A percentile compares a stretch with the other conserved stretches of the same genome.
These are phyloP conservation scores for Drosophila cognata DNA, from an alignment of 2,888 invertebrate genomes.

Conservation along the genomic window DNA sequence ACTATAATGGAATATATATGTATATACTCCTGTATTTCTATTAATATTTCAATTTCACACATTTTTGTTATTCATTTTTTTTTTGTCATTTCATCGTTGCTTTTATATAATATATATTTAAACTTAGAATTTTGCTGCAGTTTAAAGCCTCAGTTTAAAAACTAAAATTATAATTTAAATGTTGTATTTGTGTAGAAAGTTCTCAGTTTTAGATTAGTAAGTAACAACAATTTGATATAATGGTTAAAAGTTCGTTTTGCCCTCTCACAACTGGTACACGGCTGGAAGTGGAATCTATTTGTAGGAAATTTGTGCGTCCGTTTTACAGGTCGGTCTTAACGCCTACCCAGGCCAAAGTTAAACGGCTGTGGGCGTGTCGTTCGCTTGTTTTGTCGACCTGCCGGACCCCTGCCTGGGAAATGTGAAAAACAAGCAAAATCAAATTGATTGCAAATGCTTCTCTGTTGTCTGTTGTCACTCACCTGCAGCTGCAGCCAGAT, in stretches of 20 bases:
- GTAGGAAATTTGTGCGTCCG: conserved; percentile 24
- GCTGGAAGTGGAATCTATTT: conserved; percentile 34
- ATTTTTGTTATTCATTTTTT: conserved; percentile 26
- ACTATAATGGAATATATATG: conserved; percentile 50
- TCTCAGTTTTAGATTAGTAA: conserved; percentile 41
- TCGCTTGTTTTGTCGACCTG: conserved; percentile 60
- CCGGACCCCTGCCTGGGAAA: conserved; percentile 36
- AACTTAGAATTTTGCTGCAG: conserved; percentile 45
- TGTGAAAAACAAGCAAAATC: neutral
- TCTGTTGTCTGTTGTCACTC: conserved; percentile 7
- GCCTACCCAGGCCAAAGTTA: conserved; percentile 87
- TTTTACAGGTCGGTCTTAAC: conserved; percentile 81
- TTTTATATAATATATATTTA: conserved; percentile 43
- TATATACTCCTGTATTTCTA: conserved; percentile 36
- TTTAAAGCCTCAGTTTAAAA: conserved; percentile 45
- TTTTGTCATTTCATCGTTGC: conserved; percentile 31
- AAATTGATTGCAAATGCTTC: neutral
- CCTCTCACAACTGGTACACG: conserved; percentile 41
- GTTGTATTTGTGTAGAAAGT: conserved; percentile 14
- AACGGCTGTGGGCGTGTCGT: conserved; percentile 83
- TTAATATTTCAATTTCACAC: conserved; percentile 57
- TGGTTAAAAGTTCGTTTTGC: conserved; percentile 24
- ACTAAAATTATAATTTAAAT: conserved; percentile 33
- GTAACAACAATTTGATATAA: conserved; percentile 37
- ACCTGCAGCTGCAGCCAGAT: conserved; percentile 51